Conservation (phyloP, 2,797 vertebrate species). For the Cyprinella venusta region DNA sequence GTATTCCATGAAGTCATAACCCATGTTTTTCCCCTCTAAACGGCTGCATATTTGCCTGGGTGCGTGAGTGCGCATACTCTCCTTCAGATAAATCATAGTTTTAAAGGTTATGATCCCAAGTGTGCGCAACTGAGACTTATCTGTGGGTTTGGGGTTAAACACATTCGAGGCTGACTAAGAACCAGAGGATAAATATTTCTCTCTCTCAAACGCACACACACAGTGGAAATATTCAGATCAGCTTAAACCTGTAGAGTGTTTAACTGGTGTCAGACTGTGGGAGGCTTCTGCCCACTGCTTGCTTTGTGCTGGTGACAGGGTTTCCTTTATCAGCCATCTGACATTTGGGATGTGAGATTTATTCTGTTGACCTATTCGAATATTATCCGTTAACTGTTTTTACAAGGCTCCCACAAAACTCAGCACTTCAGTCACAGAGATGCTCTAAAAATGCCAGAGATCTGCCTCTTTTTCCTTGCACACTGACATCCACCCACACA, state of each 20-base stretch:
- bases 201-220: constrained; percentile 56
- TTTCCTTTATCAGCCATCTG: constrained; percentile 46
- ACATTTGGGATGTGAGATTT: constrained; percentile 43
- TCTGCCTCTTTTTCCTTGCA: constrained; percentile 6
- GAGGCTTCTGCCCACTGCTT: constrained; percentile 54
- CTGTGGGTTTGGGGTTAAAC: constrained; percentile 73
- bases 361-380: constrained; percentile 47
- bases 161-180: constrained; percentile 69
- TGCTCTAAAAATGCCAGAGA: constrained; percentile 8
- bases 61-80: background rate
- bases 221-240: constrained; percentile 73
- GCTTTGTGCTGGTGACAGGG: constrained; percentile 52
- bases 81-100: constrained; percentile 47
- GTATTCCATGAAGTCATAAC: constrained; percentile 17
- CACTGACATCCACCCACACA: constrained; percentile 17
- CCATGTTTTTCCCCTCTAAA: constrained; percentile 24
- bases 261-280: constrained; percentile 43
- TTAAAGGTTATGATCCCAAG: constrained; percentile 73
- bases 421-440: background rate
- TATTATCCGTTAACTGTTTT: constrained; percentile 23
- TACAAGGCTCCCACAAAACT: constrained; percentile 22
- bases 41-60: constrained; percentile 1
- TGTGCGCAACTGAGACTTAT: constrained; percentile 66
- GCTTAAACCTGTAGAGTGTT: constrained; percentile 36
- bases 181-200: constrained; percentile 72